Conservation (phyloP, 2,113 vertebrate species). For the Hippocampus guttulatus region DNA sequence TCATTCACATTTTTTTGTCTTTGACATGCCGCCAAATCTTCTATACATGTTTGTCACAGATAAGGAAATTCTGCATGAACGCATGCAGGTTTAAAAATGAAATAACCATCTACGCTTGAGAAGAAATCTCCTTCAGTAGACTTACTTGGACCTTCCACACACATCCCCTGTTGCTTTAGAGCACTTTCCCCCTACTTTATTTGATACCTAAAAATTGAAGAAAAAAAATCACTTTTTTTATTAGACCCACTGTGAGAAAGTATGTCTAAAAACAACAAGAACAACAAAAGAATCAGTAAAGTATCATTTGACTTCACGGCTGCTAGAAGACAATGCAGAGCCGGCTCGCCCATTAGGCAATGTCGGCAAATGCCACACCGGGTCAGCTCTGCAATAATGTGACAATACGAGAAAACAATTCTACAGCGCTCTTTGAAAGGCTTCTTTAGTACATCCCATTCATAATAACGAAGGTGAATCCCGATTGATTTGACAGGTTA, state of each 20-base stretch:
- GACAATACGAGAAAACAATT: conserved; percentile 29
- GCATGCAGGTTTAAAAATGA: conserved; percentile 22
- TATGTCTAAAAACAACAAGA: not conserved
- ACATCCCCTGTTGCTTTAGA: not conserved
- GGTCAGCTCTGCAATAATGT: not conserved
- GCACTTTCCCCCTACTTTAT: not conserved
- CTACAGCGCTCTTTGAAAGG: conserved; percentile 3
- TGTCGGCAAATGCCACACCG: too few relatives aligned
- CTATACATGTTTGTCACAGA: conserved; percentile 1
- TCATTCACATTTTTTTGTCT: conserved; percentile 25
- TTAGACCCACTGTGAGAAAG: not conserved
- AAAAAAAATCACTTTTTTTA: not conserved
- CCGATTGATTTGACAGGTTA: not conserved
- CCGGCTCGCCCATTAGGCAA: too few relatives aligned
- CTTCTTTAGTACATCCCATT: conserved; percentile 7
- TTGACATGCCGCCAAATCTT: conserved; percentile 31
- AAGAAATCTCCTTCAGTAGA: not conserved
- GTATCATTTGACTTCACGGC: conserved; percentile 1
- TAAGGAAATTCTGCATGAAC: conserved; percentile 18
- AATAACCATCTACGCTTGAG: conserved; percentile 4
- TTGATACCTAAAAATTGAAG: not conserved
- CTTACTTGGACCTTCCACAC: not conserved
- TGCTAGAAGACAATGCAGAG: not conserved
- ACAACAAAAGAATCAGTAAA: not conserved
- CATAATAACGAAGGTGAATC: not conserved